Evolutionary conservation across 2,888 invertebrate species (phyloP).

Genomic region (Girardia tigrina): DNA sequence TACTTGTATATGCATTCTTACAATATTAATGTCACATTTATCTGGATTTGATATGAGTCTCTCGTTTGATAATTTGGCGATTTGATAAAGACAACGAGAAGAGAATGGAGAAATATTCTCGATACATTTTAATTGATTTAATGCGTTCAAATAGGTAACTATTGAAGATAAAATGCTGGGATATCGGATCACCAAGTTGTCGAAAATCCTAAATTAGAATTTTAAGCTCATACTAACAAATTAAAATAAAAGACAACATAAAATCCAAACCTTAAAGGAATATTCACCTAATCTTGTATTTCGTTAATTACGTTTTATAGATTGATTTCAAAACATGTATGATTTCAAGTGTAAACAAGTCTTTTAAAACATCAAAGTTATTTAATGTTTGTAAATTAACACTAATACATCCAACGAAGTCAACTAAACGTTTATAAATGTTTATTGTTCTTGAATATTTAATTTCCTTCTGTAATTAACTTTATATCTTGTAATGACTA

Average conservation of each 20-base stretch:
- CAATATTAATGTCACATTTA: background rate
- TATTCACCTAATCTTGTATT: background rate
- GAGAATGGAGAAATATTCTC: background rate
- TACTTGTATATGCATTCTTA: background rate
- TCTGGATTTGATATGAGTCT: background rate
- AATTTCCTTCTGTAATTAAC: no score
- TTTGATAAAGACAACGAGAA: background rate
- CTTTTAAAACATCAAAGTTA: no score
- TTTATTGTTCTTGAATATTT: no score
- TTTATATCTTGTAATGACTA: no score
- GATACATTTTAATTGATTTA: background rate
- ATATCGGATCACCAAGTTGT: background rate
- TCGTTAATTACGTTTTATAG: background rate
- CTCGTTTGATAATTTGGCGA: background rate
- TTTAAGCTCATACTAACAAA: background rate
- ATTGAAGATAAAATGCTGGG: background rate
- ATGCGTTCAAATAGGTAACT: background rate
- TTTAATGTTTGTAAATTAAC: no score
- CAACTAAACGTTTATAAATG: no score
- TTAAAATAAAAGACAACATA: background rate
- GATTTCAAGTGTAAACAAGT: no score
- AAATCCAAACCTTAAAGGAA: no score
- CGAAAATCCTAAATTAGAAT: background rate
- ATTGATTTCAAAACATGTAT: no score
- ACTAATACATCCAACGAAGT: no score